Evolutionary conservation across 2,888 invertebrate genomes (phyloP), one percentile per base, ranked within the genome.

Genomic region (Phlogophora meticulosa): DNA sequence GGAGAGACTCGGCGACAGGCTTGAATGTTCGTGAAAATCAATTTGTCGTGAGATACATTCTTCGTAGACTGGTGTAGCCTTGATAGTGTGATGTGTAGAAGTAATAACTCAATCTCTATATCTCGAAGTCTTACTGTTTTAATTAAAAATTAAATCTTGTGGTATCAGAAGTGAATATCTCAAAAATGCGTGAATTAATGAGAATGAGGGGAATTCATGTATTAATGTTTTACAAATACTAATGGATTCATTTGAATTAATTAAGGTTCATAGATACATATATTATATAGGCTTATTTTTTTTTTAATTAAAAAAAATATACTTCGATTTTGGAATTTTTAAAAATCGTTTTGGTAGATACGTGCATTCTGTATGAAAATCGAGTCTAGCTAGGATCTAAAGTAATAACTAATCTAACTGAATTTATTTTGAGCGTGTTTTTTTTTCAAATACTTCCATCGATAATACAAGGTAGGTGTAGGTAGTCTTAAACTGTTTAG

Each of bases 401-500:
- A n/a, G n/a, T 28, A 28, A 2, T 28, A 4, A 28, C 28, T 28
- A 28, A 40, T 22, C 5, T 38, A 13, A n/a, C 3, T 34, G 48
- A 13, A 10, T 22, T 22, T 43, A 46, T 73, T 51, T 59, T 52
- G 2, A 38, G 22, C 38, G 11, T 22, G 22, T 1, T n/a, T 36
- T 64, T 43, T 73, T 80, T 80, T 63, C 1, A n/a, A 24, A 52
- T 43, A 24, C 42, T 55, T 36, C 43, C 22, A 34, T 66, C 45
- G 38, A 57, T 53, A 60, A 5, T 36, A 22, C 49, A 20, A 45
- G 43, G 20, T 72, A 42, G 24, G 58, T 72, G 76, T 75, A 61
- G 57, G 56, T 62, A 63, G 55, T 20, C 34, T 56, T 48, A 64
- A 61, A 68, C 32, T 65, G 64, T 80, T 72, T 78, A 76, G 74